These are phyloP conservation scores for Rhinogobio ventralis DNA, from an alignment of 2,797 vertebrate genomes.

Conservation along the genomic window DNA sequence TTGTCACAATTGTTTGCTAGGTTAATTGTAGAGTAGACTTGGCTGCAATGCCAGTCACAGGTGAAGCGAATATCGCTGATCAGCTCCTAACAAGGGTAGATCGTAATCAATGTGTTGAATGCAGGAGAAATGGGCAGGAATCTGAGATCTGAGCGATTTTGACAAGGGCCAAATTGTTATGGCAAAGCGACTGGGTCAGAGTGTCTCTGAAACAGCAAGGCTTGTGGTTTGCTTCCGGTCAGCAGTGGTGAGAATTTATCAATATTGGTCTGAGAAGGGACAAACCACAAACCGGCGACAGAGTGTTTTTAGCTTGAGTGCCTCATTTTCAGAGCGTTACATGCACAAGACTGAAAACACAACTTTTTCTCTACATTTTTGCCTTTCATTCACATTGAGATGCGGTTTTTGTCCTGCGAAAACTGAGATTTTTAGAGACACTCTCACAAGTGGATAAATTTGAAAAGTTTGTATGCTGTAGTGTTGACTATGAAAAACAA, in stretches of 20 bases:
- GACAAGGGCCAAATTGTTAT: neutral
- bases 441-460: too few species aligned
- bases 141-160: constrained; percentile 2
- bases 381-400: too few species aligned
- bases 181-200: neutral
- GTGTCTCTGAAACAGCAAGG: neutral
- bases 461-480: too few species aligned
- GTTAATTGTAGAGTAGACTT: neutral
- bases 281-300: neutral
- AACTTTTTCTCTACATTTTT: too few species aligned
- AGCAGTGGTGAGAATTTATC: neutral
- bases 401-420: too few species aligned
- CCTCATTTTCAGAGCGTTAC: neutral
- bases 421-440: too few species aligned
- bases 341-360: neutral
- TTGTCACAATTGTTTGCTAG: neutral
- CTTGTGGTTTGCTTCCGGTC: neutral
- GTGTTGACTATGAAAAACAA: too few species aligned
- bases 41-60: too few species aligned
- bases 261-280: neutral
- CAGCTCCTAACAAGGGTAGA: too few species aligned
- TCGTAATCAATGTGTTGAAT: neutral
- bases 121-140: too few species aligned
- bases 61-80: too few species aligned
- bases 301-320: neutral